Evolutionary conservation across 2,113 vertebrate species (phyloP).

Genomic region (Ifrita kowaldi): DNA sequence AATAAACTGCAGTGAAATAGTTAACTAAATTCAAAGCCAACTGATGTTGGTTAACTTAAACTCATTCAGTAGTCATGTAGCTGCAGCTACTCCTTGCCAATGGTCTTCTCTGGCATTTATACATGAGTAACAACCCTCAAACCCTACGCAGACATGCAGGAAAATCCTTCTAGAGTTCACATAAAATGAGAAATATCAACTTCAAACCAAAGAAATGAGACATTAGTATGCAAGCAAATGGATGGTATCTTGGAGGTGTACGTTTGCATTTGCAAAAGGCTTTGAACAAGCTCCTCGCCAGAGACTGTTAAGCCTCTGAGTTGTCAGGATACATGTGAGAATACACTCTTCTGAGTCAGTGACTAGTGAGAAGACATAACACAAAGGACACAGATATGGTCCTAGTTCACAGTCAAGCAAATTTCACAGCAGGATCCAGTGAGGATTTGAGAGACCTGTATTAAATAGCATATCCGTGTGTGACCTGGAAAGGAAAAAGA

Average conservation of each 20-base stretch:
- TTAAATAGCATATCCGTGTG: not conserved
- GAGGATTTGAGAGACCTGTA: not conserved
- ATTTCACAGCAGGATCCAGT: not conserved
- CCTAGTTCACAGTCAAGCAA: not conserved
- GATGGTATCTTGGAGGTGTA: not conserved
- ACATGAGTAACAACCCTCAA: not conserved
- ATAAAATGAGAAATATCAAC: not conserved
- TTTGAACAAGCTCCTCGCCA: not conserved
- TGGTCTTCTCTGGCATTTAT: not conserved
- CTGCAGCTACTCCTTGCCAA: not conserved
- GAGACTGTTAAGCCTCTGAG: not conserved
- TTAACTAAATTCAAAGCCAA: not conserved
- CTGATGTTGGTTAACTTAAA: not conserved
- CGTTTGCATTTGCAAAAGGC: not conserved
- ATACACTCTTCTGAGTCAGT: not conserved
- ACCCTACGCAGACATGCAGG: not conserved
- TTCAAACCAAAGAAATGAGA: not conserved
- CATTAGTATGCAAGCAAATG: not conserved
- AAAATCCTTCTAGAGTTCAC: not conserved
- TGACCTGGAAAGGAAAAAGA: not conserved
- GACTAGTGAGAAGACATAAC: not conserved
- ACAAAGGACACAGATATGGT: not conserved
- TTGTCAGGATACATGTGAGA: not conserved
- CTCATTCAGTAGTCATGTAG: not conserved
- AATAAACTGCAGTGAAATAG: not conserved